Conservation (phyloP, 2,888 invertebrate genomes). For the Metopia argyrocephala region DNA sequence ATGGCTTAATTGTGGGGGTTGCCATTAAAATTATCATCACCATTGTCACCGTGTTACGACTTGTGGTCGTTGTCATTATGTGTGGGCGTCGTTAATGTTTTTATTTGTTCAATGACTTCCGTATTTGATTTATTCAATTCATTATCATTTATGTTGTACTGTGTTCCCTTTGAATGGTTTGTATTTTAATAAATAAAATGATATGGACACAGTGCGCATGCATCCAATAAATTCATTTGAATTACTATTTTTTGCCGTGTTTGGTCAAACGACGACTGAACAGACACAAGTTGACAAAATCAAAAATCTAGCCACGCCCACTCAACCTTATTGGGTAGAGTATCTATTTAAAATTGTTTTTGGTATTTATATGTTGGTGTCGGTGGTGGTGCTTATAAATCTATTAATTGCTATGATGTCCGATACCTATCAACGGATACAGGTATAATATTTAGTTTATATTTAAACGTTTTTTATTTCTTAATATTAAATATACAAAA, state of each 20-base stretch:
- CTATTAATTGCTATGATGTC: constrained; percentile 99
- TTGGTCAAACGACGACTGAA: constrained; percentile 93
- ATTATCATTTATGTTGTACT: constrained; percentile 58
- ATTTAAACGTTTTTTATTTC: not conserved
- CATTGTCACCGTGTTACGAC: not conserved
- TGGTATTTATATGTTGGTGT: constrained; percentile 98
- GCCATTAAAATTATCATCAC: not conserved
- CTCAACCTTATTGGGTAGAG: constrained; percentile 90
- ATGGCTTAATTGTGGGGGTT: not conserved
- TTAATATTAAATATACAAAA: no score
- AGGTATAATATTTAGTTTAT: no score
- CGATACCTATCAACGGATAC: constrained; percentile 99
- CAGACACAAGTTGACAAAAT: constrained; percentile 85
- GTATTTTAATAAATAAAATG: constrained; percentile 63
- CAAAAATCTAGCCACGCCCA: constrained; percentile 79
- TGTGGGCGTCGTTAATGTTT: constrained; percentile 60
- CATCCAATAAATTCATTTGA: constrained; percentile 96
- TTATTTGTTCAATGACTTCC: constrained; percentile 58
- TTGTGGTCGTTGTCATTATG: not conserved
- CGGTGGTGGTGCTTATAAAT: constrained; percentile 99
- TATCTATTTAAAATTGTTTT: constrained; percentile 92
- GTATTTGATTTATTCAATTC: constrained; percentile 34
- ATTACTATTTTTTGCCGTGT: constrained; percentile 98
- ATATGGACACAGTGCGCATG: constrained; percentile 86
- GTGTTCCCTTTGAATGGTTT: constrained; percentile 68